Percentiles rank a stretch among this genome's conserved stretches.
Conservation (phyloP, 2,888 invertebrate genomes). For the Sarcophaga subvicina region DNA sequence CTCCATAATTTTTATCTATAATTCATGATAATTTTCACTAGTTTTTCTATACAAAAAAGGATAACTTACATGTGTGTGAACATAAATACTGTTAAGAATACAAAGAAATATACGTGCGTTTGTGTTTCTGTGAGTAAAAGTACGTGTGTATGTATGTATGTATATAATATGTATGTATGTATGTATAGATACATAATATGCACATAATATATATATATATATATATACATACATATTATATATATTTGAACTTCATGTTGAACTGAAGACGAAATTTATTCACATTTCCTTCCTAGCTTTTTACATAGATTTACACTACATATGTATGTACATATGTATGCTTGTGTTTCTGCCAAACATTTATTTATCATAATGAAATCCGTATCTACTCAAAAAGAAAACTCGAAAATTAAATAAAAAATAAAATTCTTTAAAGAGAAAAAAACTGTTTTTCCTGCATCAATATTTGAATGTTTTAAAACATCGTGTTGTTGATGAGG, state of each 20-base stretch:
- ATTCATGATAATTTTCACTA: too few species aligned
- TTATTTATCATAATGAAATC: not conserved
- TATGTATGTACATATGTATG: not conserved
- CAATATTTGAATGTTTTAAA: slow-evolving; percentile 33
- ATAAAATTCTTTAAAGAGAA: not conserved
- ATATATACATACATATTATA: too few species aligned
- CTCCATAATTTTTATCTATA: too few species aligned
- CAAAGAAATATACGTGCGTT: not conserved
- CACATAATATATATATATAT: too few species aligned
- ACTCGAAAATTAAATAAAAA: not conserved
- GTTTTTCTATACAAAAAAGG: too few species aligned
- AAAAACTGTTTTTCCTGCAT: slow-evolving; percentile 18
- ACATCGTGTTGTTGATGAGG: slow-evolving; percentile 11
- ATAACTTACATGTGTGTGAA: too few species aligned
- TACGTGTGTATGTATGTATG: not conserved
- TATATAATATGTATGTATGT: not conserved
- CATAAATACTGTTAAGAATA: too few species aligned
- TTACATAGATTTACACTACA: not conserved
- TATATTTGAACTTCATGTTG: slow-evolving; percentile 23
- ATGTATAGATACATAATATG: not conserved
- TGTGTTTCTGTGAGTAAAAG: not conserved
- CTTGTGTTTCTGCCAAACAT: not conserved
- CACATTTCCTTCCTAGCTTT: not conserved
- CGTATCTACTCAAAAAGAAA: too few species aligned
- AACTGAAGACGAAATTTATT: slow-evolving; percentile 7